Evolutionary conservation across 2,113 vertebrate genomes (phyloP), one percentile per base, ranked within the genome.

Genomic region (Paraplagusia blochii): DNA sequence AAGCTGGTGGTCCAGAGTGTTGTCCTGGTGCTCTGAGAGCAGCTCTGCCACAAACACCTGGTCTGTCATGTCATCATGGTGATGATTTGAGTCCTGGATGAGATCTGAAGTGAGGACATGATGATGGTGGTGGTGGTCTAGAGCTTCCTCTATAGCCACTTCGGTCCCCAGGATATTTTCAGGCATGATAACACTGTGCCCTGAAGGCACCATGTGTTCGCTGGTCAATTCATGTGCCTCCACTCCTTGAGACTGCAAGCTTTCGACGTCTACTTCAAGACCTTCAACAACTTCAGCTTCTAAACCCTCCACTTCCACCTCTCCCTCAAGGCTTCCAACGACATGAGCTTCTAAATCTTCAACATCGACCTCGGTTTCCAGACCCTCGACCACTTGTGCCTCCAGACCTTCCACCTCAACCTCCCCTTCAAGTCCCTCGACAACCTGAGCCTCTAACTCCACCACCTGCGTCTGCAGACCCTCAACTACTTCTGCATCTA

Each of bases 1-100:
- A 82, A 98, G 89, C 71, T 93, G 91, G 10, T 98, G 94, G 78
- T 94, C 94, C 83, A 99, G 65, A 19, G 94, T 92, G 64, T 91
- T 93, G 63, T 93, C 92, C 3, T 92, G 89, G 69, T 93, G 88
- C 45, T 86, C 93, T 18, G 94, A 92, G 13, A 98, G 93, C 0
- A 99, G 92, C 72, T 96, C 95, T 15, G 95, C 92, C 79, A 99
- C 96, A 74, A 99, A 98, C 56, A 99, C 95, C 85, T 98, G 95
- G 69, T 98, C 95, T 1, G 94, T 87, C 53, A 96, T 94, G 49
- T 95, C 92, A 72, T 95, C 70, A 1, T 84, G 94, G 45, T 95
- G 93, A 79, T 94, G 84, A 57, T 88, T 77, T 49, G 90, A 85
- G 80, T 94, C 93, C 77, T 85, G 87, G 29, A 90, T 90, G 49